A percentile compares a stretch with the other conserved stretches of the same genome.
These are phyloP conservation scores for Boulengeromyrus knoepffleri DNA, from an alignment of 2,113 vertebrate species.

Conservation along the genomic window DNA sequence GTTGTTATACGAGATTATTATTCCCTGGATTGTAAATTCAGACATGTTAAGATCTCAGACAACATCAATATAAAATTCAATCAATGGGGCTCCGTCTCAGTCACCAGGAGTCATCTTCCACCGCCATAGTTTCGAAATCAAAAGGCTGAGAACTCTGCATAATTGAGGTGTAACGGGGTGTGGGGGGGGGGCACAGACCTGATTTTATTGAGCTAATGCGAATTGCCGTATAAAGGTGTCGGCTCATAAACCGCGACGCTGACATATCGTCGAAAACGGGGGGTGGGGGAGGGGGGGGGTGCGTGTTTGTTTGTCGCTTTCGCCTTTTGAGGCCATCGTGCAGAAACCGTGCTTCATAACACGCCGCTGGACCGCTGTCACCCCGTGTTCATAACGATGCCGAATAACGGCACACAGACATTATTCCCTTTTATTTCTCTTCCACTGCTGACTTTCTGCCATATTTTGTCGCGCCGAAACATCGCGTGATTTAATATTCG, in stretches of 20 bases:
- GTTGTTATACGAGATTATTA: slow-evolving; percentile 73
- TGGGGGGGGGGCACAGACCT: not conserved
- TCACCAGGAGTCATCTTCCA: slow-evolving; percentile 33
- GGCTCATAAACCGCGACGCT: slow-evolving; percentile 46
- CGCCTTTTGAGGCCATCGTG: not conserved
- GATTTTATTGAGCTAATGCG: slow-evolving; percentile 55
- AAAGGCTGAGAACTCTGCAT: slow-evolving; percentile 58
- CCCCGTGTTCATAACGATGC: not conserved
- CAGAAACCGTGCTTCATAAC: slow-evolving; percentile 22
- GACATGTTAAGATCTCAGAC: slow-evolving; percentile 69
- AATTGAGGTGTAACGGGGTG: slow-evolving; percentile 44
- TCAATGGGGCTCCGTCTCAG: slow-evolving; percentile 57
- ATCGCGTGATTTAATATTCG: not conserved
- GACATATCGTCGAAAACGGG: slow-evolving; percentile 35
- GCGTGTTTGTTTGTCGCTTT: slow-evolving; percentile 44
- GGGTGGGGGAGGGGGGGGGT: not conserved
- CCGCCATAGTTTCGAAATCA: slow-evolving; percentile 63
- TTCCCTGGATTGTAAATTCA: slow-evolving; percentile 67
- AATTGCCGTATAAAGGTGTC: slow-evolving; percentile 41
- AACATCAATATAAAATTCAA: slow-evolving; percentile 70
- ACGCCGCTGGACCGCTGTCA: not conserved
- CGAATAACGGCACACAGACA: not conserved
- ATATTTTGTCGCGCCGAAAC: not conserved
- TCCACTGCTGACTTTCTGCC: too few relatives aligned
- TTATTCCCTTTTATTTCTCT: not conserved